Conservation (phyloP, 2,797 vertebrate genomes). For the Arnoldichthys spilopterus region DNA sequence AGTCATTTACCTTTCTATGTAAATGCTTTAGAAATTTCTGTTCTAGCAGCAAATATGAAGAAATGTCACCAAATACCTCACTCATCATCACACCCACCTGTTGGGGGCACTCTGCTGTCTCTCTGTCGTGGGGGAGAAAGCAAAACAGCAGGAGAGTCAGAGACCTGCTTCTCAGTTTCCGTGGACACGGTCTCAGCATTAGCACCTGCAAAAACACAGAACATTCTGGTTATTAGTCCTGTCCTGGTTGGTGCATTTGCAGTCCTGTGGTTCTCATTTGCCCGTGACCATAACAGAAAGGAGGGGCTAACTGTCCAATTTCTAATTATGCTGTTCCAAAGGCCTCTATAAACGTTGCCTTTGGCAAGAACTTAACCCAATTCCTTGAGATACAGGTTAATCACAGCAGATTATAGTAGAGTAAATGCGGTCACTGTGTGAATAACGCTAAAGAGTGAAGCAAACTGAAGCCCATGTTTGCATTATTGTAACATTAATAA, state of each 20-base stretch:
- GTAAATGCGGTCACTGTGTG: too few species aligned
- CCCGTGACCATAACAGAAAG: too few species aligned
- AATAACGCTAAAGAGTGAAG: too few species aligned
- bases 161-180: constrained; percentile 46
- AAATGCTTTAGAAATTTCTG: not conserved
- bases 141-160: constrained; percentile 78
- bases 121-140: constrained; percentile 87
- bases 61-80: not conserved
- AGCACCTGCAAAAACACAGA: constrained; percentile 40
- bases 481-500: too few species aligned
- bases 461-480: too few species aligned
- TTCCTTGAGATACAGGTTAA: too few species aligned
- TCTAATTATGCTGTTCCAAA: too few species aligned
- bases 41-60: not conserved
- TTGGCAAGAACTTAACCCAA: too few species aligned
- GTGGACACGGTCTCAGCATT: constrained; percentile 8
- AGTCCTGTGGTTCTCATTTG: not conserved
- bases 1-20: not conserved
- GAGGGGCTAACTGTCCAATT: too few species aligned
- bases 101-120: constrained; percentile 64
- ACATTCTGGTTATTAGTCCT: not conserved
- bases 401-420: too few species aligned
- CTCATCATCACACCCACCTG: constrained; percentile 59
- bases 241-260: not conserved
- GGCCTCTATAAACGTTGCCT: too few species aligned